Evolutionary conservation across 2,797 vertebrate species (phyloP).

Genomic region (Nasua narica): DNA sequence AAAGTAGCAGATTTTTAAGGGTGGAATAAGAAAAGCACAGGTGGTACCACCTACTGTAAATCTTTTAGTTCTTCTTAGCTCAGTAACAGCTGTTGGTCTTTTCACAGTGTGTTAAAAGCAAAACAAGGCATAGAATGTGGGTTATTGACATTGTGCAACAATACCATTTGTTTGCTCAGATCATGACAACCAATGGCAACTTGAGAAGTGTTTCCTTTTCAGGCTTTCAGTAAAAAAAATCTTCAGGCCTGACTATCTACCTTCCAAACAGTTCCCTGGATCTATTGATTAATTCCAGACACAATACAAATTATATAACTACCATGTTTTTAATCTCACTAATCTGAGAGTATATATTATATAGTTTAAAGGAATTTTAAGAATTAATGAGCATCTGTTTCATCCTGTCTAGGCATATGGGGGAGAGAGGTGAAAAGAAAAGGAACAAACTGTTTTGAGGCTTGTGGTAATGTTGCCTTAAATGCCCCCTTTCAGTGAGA

Average conservation of each 20-base stretch:
- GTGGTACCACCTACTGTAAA: constrained; percentile 71
- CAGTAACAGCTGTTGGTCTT: constrained; percentile 73
- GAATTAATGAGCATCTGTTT: constrained; percentile 73
- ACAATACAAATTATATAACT: constrained; percentile 41
- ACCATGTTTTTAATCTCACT: constrained; percentile 40
- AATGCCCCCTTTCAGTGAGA: constrained; percentile 24
- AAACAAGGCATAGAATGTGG: constrained; percentile 59
- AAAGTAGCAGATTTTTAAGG: constrained; percentile 55
- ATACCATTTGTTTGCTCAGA: constrained; percentile 46
- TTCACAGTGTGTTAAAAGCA: constrained; percentile 65
- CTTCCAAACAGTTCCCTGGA: neutral
- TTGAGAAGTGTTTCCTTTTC: constrained; percentile 16
- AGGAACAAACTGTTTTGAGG: constrained; percentile 56
- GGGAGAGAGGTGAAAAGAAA: constrained; percentile 46
- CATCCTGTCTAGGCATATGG: constrained; percentile 56
- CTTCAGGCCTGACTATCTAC: neutral
- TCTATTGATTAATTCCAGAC: constrained; percentile 48
- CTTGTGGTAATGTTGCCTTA: constrained; percentile 50
- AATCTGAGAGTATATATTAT: constrained; percentile 31
- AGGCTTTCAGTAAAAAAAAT: constrained; percentile 10
- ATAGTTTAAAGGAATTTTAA: constrained; percentile 64
- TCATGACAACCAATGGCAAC: constrained; percentile 24
- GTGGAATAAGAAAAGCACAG: constrained; percentile 46
- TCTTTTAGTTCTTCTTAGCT: constrained; percentile 62
- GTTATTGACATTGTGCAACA: constrained; percentile 56